Evolutionary conservation across 2,888 invertebrate genomes (phyloP).

Genomic region (Rhynchonema sp.): DNA sequence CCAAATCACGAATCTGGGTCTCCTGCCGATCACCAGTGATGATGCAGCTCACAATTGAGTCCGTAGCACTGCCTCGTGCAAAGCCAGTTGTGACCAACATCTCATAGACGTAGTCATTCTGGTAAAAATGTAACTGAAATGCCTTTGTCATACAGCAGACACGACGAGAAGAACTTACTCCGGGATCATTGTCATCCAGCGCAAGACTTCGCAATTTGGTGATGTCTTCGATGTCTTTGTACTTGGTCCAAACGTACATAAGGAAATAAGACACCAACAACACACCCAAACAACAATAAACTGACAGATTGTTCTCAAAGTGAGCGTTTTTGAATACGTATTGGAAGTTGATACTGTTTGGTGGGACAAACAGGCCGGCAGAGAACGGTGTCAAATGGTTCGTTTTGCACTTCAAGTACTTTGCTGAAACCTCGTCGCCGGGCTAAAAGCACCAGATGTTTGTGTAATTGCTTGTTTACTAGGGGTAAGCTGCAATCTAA

Average conservation of each 20-base stretch:
- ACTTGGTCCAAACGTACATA: slow-evolving; percentile 31
- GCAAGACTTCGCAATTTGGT: slow-evolving; percentile 23
- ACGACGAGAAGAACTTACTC: no score
- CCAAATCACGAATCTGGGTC: slow-evolving; percentile 18
- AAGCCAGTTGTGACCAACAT: slow-evolving; percentile 25
- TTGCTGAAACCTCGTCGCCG: background rate
- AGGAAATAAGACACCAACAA: slow-evolving; percentile 28
- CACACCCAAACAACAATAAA: slow-evolving; percentile 33
- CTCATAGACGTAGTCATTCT: slow-evolving; percentile 28
- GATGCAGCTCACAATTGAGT: slow-evolving; percentile 17
- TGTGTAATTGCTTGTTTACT: no score
- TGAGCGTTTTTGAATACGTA: slow-evolving; percentile 33
- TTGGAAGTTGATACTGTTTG: slow-evolving; percentile 36
- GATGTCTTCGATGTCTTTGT: slow-evolving; percentile 23
- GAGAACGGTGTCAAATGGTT: slow-evolving; percentile 34
- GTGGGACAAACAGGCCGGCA: slow-evolving; percentile 32
- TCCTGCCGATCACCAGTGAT: slow-evolving; percentile 25
- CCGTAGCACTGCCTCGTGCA: slow-evolving; percentile 15
- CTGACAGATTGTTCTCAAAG: slow-evolving; percentile 33
- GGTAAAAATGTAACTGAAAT: background rate
- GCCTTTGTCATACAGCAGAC: slow-evolving; percentile 1
- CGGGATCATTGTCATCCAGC: slow-evolving; percentile 25
- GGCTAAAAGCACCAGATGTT: background rate
- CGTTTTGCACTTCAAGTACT: slow-evolving; percentile 15
- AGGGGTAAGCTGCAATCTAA: no score